Conservation (phyloP, 2,113 vertebrate species). For the Ceuthmochares aereus region DNA sequence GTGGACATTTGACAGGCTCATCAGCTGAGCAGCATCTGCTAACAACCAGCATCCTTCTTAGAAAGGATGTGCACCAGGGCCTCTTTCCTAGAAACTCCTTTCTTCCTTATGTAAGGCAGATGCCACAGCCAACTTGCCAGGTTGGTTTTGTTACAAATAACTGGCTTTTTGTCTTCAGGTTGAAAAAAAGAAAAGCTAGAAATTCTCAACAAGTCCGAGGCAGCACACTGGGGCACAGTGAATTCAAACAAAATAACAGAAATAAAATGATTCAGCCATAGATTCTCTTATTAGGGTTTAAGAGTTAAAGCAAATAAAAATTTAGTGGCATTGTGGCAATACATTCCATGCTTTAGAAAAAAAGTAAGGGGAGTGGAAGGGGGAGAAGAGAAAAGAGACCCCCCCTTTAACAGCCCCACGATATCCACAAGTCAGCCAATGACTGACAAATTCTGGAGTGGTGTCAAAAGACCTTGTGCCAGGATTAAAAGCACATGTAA, state of each 20-base stretch:
- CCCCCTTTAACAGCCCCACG: constrained; percentile 33
- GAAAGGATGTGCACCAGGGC: background rate
- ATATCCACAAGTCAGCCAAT: constrained; percentile 39
- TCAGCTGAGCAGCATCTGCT: background rate
- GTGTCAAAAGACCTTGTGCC: constrained; percentile 31
- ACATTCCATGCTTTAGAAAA: background rate
- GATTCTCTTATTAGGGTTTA: background rate
- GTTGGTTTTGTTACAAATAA: background rate
- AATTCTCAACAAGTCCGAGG: constrained; percentile 39
- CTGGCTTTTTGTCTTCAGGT: background rate
- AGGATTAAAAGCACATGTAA: constrained; percentile 63
- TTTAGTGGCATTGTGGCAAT: background rate
- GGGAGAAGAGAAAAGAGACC: background rate
- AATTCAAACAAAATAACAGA: background rate
- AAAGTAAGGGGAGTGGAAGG: fast-evolving
- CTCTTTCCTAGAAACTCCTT: constrained; percentile 3
- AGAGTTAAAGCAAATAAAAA: background rate
- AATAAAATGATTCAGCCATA: background rate
- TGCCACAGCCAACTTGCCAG: background rate
- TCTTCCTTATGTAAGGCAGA: background rate
- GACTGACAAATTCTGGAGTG: constrained; percentile 45
- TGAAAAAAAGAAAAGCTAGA: background rate
- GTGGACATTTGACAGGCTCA: background rate
- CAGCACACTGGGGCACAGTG: background rate
- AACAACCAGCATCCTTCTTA: background rate